Evolutionary conservation across 2,113 vertebrate genomes (phyloP).

Genomic region (Strigops habroptila): DNA sequence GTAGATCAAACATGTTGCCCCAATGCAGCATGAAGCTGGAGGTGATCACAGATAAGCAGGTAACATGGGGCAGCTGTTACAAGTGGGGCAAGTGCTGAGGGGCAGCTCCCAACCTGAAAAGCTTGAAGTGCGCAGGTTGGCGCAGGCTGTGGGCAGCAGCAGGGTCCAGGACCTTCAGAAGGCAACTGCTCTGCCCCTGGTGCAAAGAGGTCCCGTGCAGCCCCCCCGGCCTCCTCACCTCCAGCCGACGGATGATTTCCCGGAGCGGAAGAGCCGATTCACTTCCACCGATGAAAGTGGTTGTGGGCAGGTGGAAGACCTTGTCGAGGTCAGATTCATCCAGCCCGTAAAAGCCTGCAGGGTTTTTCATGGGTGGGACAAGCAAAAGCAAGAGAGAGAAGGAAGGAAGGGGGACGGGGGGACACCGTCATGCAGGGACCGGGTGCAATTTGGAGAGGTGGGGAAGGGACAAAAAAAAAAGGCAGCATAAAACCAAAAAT

Average conservation of each 20-base stretch:
- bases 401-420: not conserved
- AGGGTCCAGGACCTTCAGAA: not conserved
- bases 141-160: not conserved
- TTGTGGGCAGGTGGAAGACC: slow-evolving; percentile 90
- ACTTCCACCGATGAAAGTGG: slow-evolving; percentile 90
- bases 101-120: not conserved
- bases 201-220: not conserved
- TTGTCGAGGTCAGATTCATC: slow-evolving; percentile 89
- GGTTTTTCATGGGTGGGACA: slow-evolving; percentile 36
- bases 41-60: not conserved
- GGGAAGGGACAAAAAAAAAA: slow-evolving; percentile 4
- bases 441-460: not conserved
- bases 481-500: slow-evolving; percentile 22
- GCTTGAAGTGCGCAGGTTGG: not conserved
- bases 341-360: slow-evolving; percentile 87
- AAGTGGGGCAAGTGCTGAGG: accelerated
- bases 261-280: slow-evolving; percentile 84
- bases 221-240: slow-evolving; percentile 72
- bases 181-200: not conserved
- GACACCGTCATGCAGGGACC: not conserved
- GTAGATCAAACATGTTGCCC: accelerated
- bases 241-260: slow-evolving; percentile 90
- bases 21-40: not conserved
- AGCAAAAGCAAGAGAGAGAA: slow-evolving; percentile 39
- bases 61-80: accelerated